Evolutionary conservation across 2,888 invertebrate genomes (phyloP).

Genomic region (Troides helena): DNA sequence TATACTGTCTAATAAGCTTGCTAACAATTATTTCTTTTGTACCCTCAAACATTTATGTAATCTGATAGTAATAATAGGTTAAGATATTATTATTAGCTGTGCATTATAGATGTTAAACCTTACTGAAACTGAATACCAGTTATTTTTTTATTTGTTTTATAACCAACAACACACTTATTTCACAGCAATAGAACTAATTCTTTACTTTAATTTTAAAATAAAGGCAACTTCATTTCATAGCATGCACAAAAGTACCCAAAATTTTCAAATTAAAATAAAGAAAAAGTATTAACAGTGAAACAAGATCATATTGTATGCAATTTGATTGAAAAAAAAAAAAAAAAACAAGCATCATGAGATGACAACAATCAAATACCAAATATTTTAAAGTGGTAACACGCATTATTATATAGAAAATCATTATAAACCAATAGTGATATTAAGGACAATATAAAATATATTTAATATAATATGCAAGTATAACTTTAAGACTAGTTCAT

Average conservation of each 20-base stretch:
- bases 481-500: slow-evolving; percentile 5
- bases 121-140: no score
- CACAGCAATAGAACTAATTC: neutral
- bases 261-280: neutral
- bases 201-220: neutral
- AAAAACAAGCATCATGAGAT: neutral
- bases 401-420: neutral
- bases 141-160: neutral
- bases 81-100: no score
- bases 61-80: no score
- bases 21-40: no score
- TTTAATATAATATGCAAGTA: slow-evolving; percentile 1
- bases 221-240: neutral
- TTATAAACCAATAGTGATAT: neutral
- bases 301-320: neutral
- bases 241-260: neutral
- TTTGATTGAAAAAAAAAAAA: neutral
- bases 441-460: slow-evolving; percentile 10
- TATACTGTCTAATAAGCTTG: no score
- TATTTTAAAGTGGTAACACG: neutral
- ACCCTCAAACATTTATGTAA: no score
- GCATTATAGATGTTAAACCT: no score
- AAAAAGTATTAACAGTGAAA: neutral
- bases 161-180: neutral
- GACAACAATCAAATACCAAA: neutral